Conservation (phyloP, 2,797 vertebrate genomes). For the Austrolebias charrua region DNA sequence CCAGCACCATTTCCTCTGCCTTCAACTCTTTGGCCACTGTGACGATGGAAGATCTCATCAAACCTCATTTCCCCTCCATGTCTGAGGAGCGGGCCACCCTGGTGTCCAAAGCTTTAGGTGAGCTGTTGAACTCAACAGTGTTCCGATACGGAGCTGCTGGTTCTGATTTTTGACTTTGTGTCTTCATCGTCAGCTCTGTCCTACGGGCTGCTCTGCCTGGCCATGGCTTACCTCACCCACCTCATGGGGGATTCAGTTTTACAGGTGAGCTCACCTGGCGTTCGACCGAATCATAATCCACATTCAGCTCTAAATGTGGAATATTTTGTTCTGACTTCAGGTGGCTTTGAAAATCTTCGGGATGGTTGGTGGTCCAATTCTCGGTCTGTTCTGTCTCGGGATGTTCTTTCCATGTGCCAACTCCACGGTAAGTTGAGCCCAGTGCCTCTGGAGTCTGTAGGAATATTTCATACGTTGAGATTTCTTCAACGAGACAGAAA, state of each 20-base stretch:
- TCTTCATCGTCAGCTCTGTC: constrained; percentile 73
- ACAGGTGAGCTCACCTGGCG: constrained; percentile 68
- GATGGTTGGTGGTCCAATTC: constrained; percentile 89
- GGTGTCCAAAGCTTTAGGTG: constrained; percentile 78
- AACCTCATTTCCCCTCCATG: constrained; percentile 81
- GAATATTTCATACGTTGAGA: too few species aligned
- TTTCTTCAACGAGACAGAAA: too few species aligned
- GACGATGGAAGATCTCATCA: constrained; percentile 90
- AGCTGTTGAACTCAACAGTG: not conserved
- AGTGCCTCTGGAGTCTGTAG: too few species aligned
- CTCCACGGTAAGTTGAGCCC: constrained; percentile 78
- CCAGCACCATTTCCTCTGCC: constrained; percentile 89
- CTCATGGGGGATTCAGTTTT: constrained; percentile 85
- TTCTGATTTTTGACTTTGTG: constrained; percentile 7
- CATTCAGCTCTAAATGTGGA: not conserved
- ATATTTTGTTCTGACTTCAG: constrained; percentile 59
- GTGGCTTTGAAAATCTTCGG: constrained; percentile 93
- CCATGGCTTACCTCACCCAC: constrained; percentile 88
- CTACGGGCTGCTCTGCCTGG: constrained; percentile 88
- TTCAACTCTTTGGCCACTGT: constrained; percentile 92
- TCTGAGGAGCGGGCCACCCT: constrained; percentile 79
- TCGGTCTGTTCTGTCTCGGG: constrained; percentile 90
- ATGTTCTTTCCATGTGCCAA: constrained; percentile 92
- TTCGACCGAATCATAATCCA: not conserved
- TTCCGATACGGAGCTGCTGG: not conserved